These are phyloP conservation scores for Rhabdophis nuchalis DNA, from an alignment of 2,797 vertebrate genomes.

Conservation along the genomic window DNA sequence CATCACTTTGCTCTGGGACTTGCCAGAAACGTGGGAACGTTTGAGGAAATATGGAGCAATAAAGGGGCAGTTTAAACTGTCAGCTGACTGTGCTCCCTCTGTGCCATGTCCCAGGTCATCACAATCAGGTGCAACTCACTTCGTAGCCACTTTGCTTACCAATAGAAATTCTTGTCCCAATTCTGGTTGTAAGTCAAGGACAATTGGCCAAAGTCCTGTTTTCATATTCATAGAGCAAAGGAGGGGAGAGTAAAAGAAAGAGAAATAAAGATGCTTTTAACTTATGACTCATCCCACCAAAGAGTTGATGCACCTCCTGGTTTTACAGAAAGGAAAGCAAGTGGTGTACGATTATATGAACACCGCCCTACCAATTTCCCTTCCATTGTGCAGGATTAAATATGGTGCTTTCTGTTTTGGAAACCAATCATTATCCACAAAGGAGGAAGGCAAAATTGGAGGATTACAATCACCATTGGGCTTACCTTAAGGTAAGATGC, in stretches of 20 bases:
- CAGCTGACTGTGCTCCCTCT: too few relatives aligned
- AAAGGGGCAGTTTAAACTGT: too few relatives aligned
- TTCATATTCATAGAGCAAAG: conserved; percentile 13
- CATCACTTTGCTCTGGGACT: too few relatives aligned
- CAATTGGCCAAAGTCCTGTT: not conserved
- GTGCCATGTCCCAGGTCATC: too few relatives aligned
- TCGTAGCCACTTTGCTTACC: not conserved
- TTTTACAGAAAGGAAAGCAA: not conserved
- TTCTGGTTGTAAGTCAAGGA: not conserved
- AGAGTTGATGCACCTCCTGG: not conserved
- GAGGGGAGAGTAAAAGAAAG: not conserved
- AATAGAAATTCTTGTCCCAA: not conserved
- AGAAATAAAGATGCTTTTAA: not conserved
- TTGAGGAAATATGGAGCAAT: too few relatives aligned
- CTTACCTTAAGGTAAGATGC: not conserved
- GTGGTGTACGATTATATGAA: not conserved
- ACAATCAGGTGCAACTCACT: not conserved
- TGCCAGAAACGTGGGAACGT: too few relatives aligned
- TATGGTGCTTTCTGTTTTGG: not conserved
- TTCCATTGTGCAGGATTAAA: not conserved
- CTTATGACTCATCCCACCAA: not conserved
- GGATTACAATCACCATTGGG: not conserved
- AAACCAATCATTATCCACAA: not conserved
- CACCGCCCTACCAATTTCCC: not conserved
- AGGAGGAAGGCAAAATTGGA: not conserved